phyloP scores from a whole-genome alignment of 2,113 vertebrate genomes.

The Callocephalon fimbriatum region DNA sequence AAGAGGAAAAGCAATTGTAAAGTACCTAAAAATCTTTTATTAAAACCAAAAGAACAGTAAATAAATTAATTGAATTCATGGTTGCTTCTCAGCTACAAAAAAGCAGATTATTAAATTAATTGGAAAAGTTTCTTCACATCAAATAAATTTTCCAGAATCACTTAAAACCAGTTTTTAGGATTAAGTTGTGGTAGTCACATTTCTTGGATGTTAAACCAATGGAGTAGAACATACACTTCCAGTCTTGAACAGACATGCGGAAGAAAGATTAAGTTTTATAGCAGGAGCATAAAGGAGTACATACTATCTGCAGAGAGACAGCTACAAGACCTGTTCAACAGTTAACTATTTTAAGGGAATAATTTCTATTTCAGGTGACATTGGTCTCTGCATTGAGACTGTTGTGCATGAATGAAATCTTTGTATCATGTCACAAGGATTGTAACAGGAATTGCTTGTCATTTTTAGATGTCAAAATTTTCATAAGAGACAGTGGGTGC shows the following conservation, averaged over 20 bases:
- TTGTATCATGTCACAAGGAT: neutral
- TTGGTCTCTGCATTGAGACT: neutral
- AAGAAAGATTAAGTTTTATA: neutral
- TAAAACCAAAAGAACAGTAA: neutral
- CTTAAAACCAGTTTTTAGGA: neutral
- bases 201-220: neutral
- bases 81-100: neutral
- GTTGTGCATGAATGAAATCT: neutral
- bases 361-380: neutral
- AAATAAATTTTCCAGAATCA: neutral
- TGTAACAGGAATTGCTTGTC: neutral
- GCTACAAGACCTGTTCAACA: neutral
- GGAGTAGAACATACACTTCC: fast-evolving
- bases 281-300: neutral
- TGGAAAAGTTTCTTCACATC: neutral
- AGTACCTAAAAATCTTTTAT: neutral
- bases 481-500: neutral
- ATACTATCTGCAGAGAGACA: neutral
- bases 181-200: neutral
- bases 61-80: neutral
- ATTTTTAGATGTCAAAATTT: neutral
- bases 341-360: neutral
- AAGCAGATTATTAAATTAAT: neutral
- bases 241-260: neutral
- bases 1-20: neutral